Evolutionary conservation across 2,113 vertebrate species (phyloP).

Genomic region (Arvicanthis niloticus): DNA sequence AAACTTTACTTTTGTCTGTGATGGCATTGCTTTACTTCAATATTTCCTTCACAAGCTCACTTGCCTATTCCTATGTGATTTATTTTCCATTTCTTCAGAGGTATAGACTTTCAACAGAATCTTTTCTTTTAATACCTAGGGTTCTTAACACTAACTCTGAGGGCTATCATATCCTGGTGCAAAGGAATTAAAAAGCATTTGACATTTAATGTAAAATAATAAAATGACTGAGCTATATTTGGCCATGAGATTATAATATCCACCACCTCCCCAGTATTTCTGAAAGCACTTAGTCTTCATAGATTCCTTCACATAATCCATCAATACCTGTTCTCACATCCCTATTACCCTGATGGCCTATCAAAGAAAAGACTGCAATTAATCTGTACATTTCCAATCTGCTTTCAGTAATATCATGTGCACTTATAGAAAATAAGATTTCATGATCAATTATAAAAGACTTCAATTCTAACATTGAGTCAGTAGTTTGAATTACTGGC

Average conservation of each 20-base stretch:
- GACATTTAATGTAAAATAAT: constrained; percentile 17
- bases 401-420: background rate
- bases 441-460: background rate
- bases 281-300: background rate
- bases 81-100: background rate
- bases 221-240: background rate
- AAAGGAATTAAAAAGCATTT: constrained; percentile 20
- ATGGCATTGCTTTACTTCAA: background rate
- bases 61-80: background rate
- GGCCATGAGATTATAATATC: background rate
- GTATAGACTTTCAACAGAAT: background rate
- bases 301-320: background rate
- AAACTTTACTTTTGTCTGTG: background rate
- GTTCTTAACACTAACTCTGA: background rate
- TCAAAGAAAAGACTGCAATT: background rate
- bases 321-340: background rate
- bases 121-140: background rate
- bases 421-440: background rate
- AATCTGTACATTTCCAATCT: background rate
- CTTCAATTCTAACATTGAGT: background rate
- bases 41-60: background rate
- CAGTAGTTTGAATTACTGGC: background rate
- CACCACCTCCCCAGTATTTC: background rate
- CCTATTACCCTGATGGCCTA: background rate
- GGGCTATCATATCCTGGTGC: background rate